Percentiles rank a stretch among this genome's conserved stretches.
Conservation (phyloP, 2,888 invertebrate species). For the Drosophila putrida region DNA sequence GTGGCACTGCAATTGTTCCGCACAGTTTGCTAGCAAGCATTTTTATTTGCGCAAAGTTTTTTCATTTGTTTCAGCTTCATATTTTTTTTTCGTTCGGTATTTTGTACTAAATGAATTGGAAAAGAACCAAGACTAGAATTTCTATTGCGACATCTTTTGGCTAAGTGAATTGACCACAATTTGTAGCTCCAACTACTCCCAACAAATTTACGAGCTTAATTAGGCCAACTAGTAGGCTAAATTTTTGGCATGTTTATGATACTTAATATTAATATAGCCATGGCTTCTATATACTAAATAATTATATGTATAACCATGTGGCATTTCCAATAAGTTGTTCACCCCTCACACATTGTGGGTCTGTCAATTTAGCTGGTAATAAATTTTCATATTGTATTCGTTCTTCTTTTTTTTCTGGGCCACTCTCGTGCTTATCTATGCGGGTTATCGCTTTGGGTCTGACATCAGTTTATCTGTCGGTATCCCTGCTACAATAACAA, state of each 20-base stretch:
- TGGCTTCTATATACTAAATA: background rate
- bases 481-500: background rate
- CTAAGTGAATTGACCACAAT: conserved; percentile 58
- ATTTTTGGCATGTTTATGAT: conserved; percentile 47
- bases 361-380: conserved; percentile 83
- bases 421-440: conserved; percentile 69
- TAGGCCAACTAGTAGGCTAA: conserved; percentile 45
- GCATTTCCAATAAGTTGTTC: conserved; percentile 37
- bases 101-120: conserved; percentile 66
- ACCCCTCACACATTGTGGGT: conserved; percentile 7
- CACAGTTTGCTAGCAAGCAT: conserved; percentile 64
- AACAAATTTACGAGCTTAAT: conserved; percentile 57
- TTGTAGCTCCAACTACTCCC: background rate
- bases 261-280: conserved; percentile 31
- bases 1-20: conserved; percentile 76
- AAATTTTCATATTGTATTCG: conserved; percentile 78
- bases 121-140: conserved; percentile 20
- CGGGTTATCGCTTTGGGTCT: conserved; percentile 76
- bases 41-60: conserved; percentile 56
- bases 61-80: conserved; percentile 44
- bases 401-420: conserved; percentile 24
- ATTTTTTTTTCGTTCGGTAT: background rate
- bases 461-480: conserved; percentile 44
- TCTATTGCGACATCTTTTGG: conserved; percentile 17
- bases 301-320: background rate